Evolutionary conservation across 2,113 vertebrate species (phyloP), one percentile per base, ranked within the genome.

Genomic region (Eublepharis macularius): DNA sequence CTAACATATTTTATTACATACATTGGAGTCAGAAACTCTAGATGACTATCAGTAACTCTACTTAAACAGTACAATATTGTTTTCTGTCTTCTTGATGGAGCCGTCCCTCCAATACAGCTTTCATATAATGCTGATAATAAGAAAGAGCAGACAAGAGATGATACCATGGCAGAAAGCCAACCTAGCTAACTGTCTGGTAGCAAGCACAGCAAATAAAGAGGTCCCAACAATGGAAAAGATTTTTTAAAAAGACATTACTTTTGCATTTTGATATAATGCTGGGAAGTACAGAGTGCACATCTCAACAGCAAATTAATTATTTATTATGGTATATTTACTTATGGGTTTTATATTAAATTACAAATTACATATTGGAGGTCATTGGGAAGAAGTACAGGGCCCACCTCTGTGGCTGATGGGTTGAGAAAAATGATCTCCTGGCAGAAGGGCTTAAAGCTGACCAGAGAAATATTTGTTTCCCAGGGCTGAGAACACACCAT

Each of bases 301-400:
- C 47, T 66, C 63, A 77, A 63, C 63, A 54, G 83, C 79, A 45
- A 63, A 16, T 69, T 45, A 76, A 63, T 80, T 85, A 78, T n/a
- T 81, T 19, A 81, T 81, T 41, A 76, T 43, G 47, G 36, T 69
- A 57, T 70, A 82, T 70, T 84, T 84, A 84, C 75, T 69, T 54
- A 78, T 77, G 63, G 83, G 63, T 78, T 76, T 77, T 78, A 68
- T 84, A 77, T 84, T 76, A 77, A 84, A 84, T 43, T 84, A 34
- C 75, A 78, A 70, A 84, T 57, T 69, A 84, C 1, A 0, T 69
- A 69, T 57, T 70, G 34, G 80, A 86, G 76, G 41, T 43, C 60
- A 74, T 8, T 19, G 39, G 43, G 32, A 6, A 80, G 81, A 76
- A 83, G 70, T 54, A 87, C 54, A 36, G n/a, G 54, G 43, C n/a